These are phyloP conservation scores for Belonocnema kinseyi DNA, from an alignment of 1,140 invertebrate genomes.

Conservation along the genomic window DNA sequence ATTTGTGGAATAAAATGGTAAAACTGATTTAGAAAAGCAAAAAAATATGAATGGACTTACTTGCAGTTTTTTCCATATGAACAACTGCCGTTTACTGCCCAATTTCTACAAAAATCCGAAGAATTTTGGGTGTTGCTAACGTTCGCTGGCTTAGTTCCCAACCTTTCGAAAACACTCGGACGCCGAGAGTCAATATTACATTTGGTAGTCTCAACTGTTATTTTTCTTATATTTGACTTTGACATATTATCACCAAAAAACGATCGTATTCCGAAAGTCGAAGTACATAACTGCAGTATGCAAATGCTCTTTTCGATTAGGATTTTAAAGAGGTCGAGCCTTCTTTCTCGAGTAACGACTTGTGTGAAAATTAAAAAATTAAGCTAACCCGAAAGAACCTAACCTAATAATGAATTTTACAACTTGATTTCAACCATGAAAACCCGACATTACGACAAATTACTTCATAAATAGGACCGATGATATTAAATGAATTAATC, in stretches of 20 bases:
- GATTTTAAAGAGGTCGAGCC: neutral
- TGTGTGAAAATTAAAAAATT: conserved; percentile 2
- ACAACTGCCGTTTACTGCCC: conserved; percentile 84
- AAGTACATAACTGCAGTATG: conserved; percentile 73
- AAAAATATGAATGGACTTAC: conserved; percentile 62
- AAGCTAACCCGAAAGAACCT: neutral
- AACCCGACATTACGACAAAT: neutral
- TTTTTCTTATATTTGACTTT: conserved; percentile 87
- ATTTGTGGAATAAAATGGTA: neutral
- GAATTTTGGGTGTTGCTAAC: conserved; percentile 71
- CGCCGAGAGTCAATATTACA: conserved; percentile 80
- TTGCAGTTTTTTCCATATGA: conserved; percentile 86
- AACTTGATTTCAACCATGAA: conserved; percentile 1
- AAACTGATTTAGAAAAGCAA: neutral
- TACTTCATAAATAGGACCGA: neutral
- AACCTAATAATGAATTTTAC: conserved; percentile 21
- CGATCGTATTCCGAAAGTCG: conserved; percentile 71
- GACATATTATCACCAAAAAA: conserved; percentile 81
- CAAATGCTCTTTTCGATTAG: conserved; percentile 48
- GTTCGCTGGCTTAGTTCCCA: conserved; percentile 83
- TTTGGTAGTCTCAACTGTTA: conserved; percentile 84
- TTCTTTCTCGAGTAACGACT: neutral
- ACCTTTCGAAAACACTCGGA: conserved; percentile 87
- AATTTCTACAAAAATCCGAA: conserved; percentile 83
- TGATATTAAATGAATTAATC: neutral